Base-by-base conservation (phyloP, 1,140 invertebrate species). In the Chironomus striatipennis region DNA sequence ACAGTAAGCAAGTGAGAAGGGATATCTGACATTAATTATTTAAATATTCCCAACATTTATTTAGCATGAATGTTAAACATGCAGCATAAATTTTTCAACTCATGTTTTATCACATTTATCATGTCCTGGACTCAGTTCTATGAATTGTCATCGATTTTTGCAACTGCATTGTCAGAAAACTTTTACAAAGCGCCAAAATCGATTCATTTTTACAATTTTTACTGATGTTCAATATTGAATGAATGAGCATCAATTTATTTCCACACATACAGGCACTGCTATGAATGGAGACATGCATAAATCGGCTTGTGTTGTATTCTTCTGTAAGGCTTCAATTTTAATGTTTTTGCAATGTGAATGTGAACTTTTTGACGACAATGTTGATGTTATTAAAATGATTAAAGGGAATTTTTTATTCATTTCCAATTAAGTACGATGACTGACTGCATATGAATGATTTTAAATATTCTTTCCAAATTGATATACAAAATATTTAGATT, bases 161-260 rank as follows among this genome's bases (percentile, higher is more conserved):
- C 47, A 15, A n/a, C 15, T n/a, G 47, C 24, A 34, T 34, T 5
- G 24, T 57, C 15, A n/a, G 12, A 5, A 15, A 57, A 57, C 47
- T 57, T 57, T 57, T 57, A n/a, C 8, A n/a, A n/a, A 57, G 47
- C 47, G 47, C n/a, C 47, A 57, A 57, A 57, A 57, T 5, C 47
- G 47, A n/a, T 57, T 57, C 12, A 57, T n/a, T n/a, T 47, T 57
- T 57, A 57, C 47, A 57, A 57, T n/a, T n/a, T n/a, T n/a, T 57
- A 57, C 24, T 34, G 24, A 34, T 57, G 47, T 57, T 12, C 47
- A 57, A 15, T 12, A 57, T 57, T 57, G 47, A 57, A 15, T 57
- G 47, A 57, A 57, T 57, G 47, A 57, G n/a, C 47, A 57, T 57
- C 47, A 57, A 57, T 57, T 57, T 57, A 57, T 57, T 57, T 57